These are phyloP conservation scores for human (Homo sapiens) DNA, from an alignment of 2,113 vertebrate species.

Conservation along the genomic window DNA sequence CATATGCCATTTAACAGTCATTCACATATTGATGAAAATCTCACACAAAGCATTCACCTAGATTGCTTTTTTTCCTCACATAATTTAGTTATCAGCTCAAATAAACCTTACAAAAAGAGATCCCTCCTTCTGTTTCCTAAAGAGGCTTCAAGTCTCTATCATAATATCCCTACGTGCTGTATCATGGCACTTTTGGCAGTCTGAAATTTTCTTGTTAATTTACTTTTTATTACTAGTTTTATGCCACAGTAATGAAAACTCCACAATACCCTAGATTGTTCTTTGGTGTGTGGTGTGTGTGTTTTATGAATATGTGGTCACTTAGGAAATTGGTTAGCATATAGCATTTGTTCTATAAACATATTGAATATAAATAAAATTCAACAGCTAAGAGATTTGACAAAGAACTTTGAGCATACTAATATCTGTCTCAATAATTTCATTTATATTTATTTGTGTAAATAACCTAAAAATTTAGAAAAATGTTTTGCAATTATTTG, in stretches of 20 bases:
- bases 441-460: not conserved
- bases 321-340: not conserved
- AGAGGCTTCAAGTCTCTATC: not conserved
- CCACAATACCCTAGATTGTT: not conserved
- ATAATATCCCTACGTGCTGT: not conserved
- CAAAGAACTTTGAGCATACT: not conserved
- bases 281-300: not conserved
- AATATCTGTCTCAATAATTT: not conserved
- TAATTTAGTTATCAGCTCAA: not conserved
- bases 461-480: not conserved
- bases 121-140: not conserved
- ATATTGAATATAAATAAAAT: not conserved
- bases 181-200: not conserved
- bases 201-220: not conserved
- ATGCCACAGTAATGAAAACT: not conserved
- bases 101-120: not conserved
- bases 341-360: not conserved
- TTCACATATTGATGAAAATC: not conserved
- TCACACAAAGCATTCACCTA: not conserved
- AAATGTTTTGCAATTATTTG: not conserved
- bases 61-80: rapidly evolving
- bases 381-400: not conserved
- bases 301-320: not conserved
- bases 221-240: not conserved
- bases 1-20: not conserved